Base-by-base conservation (phyloP, 92 coral and sea anemone species). In the Bergia sp. region DNA sequence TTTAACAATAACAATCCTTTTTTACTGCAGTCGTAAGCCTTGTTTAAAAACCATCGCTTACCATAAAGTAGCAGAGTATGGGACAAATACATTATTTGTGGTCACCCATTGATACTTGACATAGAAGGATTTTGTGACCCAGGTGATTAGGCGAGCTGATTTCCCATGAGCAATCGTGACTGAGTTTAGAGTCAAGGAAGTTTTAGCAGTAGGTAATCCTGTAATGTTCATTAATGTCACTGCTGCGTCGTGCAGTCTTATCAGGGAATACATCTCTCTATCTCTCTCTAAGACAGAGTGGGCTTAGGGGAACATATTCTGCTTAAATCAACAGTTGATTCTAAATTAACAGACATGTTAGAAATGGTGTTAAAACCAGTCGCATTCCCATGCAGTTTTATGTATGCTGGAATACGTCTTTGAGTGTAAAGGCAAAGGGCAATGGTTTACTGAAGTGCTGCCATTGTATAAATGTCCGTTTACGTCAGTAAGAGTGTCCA, bases 1-100 rank as follows among this genome's bases (percentile, higher is more conserved):
- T 76, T 76, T 18, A 37, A 66, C 65, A 84, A 71, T 84, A 84
- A 67, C 79, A 84, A 71, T 38, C 43, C 13, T 84, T 45, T 53
- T 53, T 53, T 29, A 71, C 38, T 38, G 65, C 67, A 18, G 38
- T 53, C 42, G 5, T 42, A 45, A 37, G 45, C 20, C 45, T 71
- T 84, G 2, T 44, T 37, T 4, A 53, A 55, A 84, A 84, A 47
- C 11, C 12, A 7, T 20, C 11, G 40, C 65, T 36, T 29, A 16
- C 38, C 40, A 23, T 18, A 47, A 29, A 29, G 29, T 29, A 29
- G 29, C 29, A 29, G 29, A 5, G 42, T 20, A 38, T 45, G 65
- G n/a, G 29, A 80, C 7, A 47, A 29, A 12, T 29, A 37, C 84
- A 29, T 6, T 55, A 1, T 12, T 11, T 13, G 42, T 1, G 69